Evolutionary conservation across 2,888 invertebrate genomes (phyloP), one percentile per base, ranked within the genome.

Genomic region (Diaphora mendica): DNA sequence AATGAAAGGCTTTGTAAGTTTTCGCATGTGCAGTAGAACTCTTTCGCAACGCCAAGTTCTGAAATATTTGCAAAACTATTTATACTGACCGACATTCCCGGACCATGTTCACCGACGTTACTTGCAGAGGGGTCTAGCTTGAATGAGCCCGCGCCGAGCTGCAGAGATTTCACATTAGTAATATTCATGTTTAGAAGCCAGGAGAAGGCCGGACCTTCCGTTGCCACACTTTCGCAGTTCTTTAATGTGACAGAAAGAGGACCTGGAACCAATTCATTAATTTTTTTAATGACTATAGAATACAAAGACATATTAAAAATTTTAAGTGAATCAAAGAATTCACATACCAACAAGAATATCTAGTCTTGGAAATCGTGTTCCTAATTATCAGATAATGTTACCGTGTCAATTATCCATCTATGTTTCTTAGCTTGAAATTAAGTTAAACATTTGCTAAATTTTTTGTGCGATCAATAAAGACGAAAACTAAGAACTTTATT

Each of bases 81-180:
- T 70, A 83, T 91, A 94, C 95, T 91, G 80, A 95, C 95, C 94
- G 91, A 87, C 93, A 95, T 93, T 73, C 94, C 96, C 79, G 97
- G 97, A 82, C 97, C 97, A 87, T 97, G 97, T 77, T 96, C 95
- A n/a, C 96, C 96, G 68, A 96, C 96, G 87, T 96, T 96, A 68
- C 96, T 95, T 78, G 96, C 96, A 39, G 95, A 94, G 1, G 91
- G 89, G 84, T 97, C 97, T 79, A 97, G 96, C 82, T 96, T 96
- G 89, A 97, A 97, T 0, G 97, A 96, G 68, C 96, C 96, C 73
- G 96, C 94, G 33, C 95, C 95, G 55, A 97, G 91, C 72, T 95
- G 93, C 70, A 97, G 90, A 42, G 94, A 91, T 9, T 89, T 89
- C 26, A 97, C 96, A 79, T 97, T 96, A 75, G 88, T 93, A 79